Evolutionary conservation across 2,113 vertebrate species (phyloP), one percentile per base, ranked within the genome.

Genomic region (Globicephala melas): DNA sequence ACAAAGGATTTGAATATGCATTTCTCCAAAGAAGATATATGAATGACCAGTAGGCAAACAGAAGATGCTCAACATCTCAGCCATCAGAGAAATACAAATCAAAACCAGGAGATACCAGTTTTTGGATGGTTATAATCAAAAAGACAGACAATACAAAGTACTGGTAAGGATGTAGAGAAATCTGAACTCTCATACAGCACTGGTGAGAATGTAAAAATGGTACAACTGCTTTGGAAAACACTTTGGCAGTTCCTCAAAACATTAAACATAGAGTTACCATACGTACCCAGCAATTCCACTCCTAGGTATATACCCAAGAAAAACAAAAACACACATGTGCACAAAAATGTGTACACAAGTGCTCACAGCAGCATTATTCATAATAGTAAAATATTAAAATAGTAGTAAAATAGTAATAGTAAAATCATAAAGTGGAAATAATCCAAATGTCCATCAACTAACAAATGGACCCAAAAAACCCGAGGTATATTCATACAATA

Each of bases 1-100:
- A 68, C 53, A 89, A 76, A 62, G 41, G n/a, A n/a, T 62, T 21
- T 95, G 53, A 81, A 91, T 65, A n/a, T 8, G 31, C 17, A 50
- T 23, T 89, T 60, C 33, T 77, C 80, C 60, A 58, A 86, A 88
- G 38, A 85, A 87, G 31, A 74, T 47, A 62, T 25, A 38, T 5
- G 8, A 83, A 62, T 58, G n/a, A 41, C 18, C 21, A 91, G 79
- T 23, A 38, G 83, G n/a, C 38, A 80, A 93, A 88, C 25, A 95
- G 71, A 91, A 65, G 44, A 81, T 31, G 15, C 20, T 63, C 55
- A 53, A 71, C 6, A 60, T 79, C 60, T 26, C 62, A 65, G 21
- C 28, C 81, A 65, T n/a, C 31, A 76, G 36, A 38, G 23, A 91
- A 76, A 91, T 2, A 4, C 58, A 95, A 60, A 58, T 38, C 28